Evolutionary conservation across 2,888 invertebrate species (phyloP).

Genomic region (Cryptophagus acutangulus): DNA sequence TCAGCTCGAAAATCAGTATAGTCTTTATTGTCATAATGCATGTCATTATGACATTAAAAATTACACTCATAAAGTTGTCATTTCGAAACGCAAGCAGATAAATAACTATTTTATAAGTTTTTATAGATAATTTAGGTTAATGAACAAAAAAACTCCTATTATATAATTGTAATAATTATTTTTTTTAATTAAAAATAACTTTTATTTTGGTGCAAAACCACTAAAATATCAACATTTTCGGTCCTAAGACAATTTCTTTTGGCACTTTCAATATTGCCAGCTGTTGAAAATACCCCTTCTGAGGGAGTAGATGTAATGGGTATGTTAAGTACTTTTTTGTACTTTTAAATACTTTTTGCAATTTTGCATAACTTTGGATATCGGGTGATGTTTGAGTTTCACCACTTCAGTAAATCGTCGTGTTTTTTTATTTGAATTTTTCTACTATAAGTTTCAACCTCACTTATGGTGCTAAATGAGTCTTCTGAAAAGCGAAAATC

Average conservation of each 20-base stretch:
- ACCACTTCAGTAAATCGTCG: not conserved
- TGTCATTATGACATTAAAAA: no score
- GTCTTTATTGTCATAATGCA: no score
- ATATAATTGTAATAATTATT: no score
- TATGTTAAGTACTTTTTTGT: not conserved
- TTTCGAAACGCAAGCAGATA: no score
- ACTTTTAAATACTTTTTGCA: no score
- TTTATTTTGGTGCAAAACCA: not conserved
- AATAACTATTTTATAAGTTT: no score
- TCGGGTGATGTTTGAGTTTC: not conserved
- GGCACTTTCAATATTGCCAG: not conserved
- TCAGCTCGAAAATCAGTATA: no score
- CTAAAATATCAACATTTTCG: no score
- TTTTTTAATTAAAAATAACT: not conserved
- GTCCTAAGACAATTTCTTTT: not conserved
- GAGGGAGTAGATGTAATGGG: not conserved
- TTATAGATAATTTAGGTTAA: no score
- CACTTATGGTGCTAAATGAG: not conserved
- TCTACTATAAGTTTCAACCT: not conserved
- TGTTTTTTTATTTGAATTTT: no score
- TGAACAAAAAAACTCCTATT: no score
- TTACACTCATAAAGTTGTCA: no score
- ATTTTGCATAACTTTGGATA: not conserved
- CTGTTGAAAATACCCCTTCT: not conserved
- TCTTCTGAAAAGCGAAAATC: not conserved